Evolutionary conservation across 2,888 invertebrate species (phyloP), one percentile per base, ranked within the genome.

Genomic region (Stictocephala bisonia): DNA sequence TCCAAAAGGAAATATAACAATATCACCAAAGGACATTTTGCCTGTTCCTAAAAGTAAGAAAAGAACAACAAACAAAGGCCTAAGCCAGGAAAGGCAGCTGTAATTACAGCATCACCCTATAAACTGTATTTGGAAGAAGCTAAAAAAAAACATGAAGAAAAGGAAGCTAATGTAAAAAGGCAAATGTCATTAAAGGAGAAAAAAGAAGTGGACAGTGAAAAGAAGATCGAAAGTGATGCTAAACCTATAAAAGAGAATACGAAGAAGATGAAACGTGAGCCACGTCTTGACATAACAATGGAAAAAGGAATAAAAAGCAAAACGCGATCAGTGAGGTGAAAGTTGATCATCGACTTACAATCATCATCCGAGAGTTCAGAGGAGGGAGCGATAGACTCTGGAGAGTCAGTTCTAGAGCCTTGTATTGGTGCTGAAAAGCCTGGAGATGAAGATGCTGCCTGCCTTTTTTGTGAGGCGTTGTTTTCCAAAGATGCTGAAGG

Each of bases 11-110:
- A 9, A 9, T 51, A 11, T 13, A 1, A 44, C 3, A 3, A 4
- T 68, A n/a, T 67, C 67, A 4, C 67, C 67, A 3, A 44, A 24
- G 13, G 67, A 67, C 27, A 67, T 67, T 2, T 9, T 15, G 67
- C 67, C 67, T 6, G 24, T 67, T n/a, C 67, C 67, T 4, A 26
- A 18, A 20, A 7, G 48, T 27, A 51, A 68, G 29, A 1, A 6
- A 27, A 68, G 51, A 29, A 24, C 13, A 4, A 27, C 68, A 7
- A 68, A 68, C 15, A 68, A 29, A 68, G 51, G 68, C 7, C n/a
- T 4, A 68, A 68, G 27, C 68, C 50, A 50, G 15, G n/a, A 24
- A 27, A 13, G 18, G 31, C 51, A 51, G 68, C 51, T 13, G 27
- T 51, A 2, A 15, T 68, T 2, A 68, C 68, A 35, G n/a, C 27